Conservation (phyloP, 2,113 vertebrate species). For the Pampusana beccarii region DNA sequence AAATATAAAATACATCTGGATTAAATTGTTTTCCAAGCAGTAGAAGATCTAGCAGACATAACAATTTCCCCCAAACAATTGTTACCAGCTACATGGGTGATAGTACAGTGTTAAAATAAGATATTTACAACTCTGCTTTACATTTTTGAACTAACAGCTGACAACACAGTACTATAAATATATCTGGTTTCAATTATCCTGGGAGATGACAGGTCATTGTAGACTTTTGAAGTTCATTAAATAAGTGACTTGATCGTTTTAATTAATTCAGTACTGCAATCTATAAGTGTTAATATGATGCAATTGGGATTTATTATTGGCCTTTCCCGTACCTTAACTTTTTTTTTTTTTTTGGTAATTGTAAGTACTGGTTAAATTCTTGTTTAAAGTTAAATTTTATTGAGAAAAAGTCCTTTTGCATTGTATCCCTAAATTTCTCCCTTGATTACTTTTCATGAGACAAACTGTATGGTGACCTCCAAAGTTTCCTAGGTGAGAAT, state of each 20-base stretch:
- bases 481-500: not conserved
- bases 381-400: not conserved
- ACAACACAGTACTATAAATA: conserved; percentile 16
- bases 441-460: not conserved
- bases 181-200: conserved; percentile 62
- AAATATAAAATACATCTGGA: not conserved
- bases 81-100: conserved; percentile 7
- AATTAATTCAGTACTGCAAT: conserved; percentile 44
- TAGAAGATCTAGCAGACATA: not conserved
- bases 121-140: conserved; percentile 59
- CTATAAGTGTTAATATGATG: not conserved
- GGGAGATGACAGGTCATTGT: conserved; percentile 21
- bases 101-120: conserved; percentile 32
- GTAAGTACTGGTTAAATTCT: not conserved
- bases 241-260: conserved; percentile 16
- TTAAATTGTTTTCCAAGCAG: conserved; percentile 44
- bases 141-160: conserved; percentile 50
- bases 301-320: not conserved
- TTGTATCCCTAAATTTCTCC: not conserved
- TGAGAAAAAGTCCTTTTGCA: not conserved
- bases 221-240: conserved; percentile 51
- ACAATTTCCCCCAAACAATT: conserved; percentile 48
- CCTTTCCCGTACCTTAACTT: not conserved
- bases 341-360: not conserved
- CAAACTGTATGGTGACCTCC: not conserved